phyloP scores from a whole-genome alignment of 1,140 invertebrate species.

The Heliconius hermathena region DNA sequence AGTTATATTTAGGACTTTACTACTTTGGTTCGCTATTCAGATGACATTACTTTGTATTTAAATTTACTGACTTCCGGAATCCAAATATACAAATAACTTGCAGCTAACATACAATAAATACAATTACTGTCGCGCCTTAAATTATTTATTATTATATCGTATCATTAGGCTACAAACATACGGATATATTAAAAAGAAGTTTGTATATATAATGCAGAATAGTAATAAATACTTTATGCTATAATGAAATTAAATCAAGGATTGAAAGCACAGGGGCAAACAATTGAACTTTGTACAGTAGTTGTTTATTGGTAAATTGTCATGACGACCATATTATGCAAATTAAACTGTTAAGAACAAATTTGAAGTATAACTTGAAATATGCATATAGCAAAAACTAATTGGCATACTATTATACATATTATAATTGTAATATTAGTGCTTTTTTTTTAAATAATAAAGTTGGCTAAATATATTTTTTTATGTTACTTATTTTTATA shows the following conservation, averaged over 20 bases:
- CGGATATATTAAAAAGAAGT: too few species aligned
- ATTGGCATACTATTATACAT: background rate
- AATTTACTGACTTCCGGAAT: background rate
- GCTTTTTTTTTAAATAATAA: too few species aligned
- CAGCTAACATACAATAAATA: too few species aligned
- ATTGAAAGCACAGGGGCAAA: conserved; percentile 15
- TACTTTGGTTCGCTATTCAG: background rate
- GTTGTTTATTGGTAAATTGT: conserved; percentile 32
- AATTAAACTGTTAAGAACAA: background rate
- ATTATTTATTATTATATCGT: too few species aligned
- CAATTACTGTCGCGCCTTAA: too few species aligned
- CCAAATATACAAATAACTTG: background rate
- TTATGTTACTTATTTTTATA: too few species aligned
- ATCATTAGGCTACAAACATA: too few species aligned
- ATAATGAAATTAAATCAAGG: background rate
- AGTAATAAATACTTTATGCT: background rate
- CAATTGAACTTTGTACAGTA: conserved; percentile 32
- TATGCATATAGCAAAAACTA: background rate
- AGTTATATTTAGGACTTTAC: conserved; percentile 3
- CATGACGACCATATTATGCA: conserved; percentile 8
- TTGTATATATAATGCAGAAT: background rate
- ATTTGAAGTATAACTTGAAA: background rate
- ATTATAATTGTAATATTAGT: too few species aligned
- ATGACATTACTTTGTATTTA: background rate
- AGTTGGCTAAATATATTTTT: too few species aligned